Evolutionary conservation across 2,113 vertebrate species (phyloP), one percentile per base, ranked within the genome.

Genomic region (Hystrix cristata): DNA sequence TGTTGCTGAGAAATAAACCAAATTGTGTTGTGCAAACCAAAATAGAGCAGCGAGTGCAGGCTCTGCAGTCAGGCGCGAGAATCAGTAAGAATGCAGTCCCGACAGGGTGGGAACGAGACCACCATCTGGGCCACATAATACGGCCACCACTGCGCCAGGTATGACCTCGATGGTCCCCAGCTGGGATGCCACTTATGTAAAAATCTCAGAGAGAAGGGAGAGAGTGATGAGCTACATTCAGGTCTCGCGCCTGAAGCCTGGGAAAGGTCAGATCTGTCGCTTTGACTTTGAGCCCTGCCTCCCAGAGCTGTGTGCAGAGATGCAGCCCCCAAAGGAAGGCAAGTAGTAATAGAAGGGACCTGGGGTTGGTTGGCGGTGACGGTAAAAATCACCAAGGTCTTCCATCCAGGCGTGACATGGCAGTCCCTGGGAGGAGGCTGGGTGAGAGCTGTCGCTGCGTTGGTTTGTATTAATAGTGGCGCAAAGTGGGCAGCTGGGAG

Each of bases 321-420:
- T 25, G 3, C 25, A 16, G 51, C 43, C 14, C 60, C 64, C 4
- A 21, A 76, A 76, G 48, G 25, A 84, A 95, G 25, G 10, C 12
- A 3, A 23, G 6, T 48, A 13, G 19, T 4, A n/a, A 21, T 25
- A 57, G 31, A 81, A 85, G 46, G 21, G 74, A 38, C 38, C 38
- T 38, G n/a, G 25, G 27, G 51, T 4, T 27, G 18, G 25, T 5
- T 55, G 74, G 31, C 10, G 59, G 53, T 21, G 51, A 87, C n/a
- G 65, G 46, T 1, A 38, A 43, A 55, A 81, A 60, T 27, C 76
- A n/a, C 78, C 31, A 38, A 43, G 9, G 16, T 67, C 67, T 79
- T 31, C 18, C 21, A 1, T 5, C 4, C 9, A 15, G 34, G 55
- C 51, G 13, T 34, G 51, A 29, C 19, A 27, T 0, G 0, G 27